Conservation (phyloP, 92 coral and sea anemone genomes). For the Meandrina meandrites region DNA sequence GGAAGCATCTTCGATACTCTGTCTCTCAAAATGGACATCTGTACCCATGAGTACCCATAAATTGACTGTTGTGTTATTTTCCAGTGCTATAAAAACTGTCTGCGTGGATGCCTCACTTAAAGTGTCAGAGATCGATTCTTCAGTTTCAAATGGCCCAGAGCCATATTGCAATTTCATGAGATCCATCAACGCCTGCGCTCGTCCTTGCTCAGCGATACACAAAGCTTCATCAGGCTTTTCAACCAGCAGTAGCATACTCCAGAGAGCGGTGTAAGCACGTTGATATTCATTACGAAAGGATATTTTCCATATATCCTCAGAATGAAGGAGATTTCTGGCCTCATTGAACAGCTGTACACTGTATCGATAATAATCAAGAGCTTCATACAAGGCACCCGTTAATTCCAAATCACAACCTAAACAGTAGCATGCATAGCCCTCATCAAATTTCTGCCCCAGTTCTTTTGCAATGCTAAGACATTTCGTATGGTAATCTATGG, state of each 20-base stretch:
- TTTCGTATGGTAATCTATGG: not conserved
- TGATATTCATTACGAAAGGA: not conserved
- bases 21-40: not conserved
- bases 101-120: too few relatives aligned
- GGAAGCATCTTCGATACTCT: not conserved
- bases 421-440: not conserved
- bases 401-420: not conserved
- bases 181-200: not conserved
- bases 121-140: too few relatives aligned
- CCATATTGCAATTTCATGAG: too few relatives aligned
- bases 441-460: not conserved
- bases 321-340: not conserved
- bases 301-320: not conserved
- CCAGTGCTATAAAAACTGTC: not conserved
- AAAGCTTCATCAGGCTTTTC: not conserved
- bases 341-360: not conserved
- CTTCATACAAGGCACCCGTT: not conserved
- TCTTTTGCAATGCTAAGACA: not conserved
- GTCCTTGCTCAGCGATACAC: not conserved
- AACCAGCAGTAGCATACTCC: not conserved
- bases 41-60: not conserved
- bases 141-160: too few relatives aligned
- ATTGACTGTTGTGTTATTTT: not conserved
- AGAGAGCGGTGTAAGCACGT: not conserved
- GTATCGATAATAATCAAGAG: not conserved